Evolutionary conservation across 2,113 vertebrate species (phyloP).

Genomic region (Bucco capensis): DNA sequence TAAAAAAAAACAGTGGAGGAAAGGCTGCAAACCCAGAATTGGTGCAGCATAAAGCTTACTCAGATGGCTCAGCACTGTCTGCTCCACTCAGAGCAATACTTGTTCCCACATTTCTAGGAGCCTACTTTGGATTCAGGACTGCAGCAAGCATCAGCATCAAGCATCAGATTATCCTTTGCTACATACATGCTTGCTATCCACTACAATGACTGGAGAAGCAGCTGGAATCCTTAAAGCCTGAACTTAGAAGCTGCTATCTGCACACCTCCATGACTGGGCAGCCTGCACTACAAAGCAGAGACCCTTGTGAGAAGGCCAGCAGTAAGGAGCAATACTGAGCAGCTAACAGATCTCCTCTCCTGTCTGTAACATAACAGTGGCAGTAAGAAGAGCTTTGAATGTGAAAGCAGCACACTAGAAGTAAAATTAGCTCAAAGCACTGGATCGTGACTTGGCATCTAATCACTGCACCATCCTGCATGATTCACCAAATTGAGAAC

Average conservation of each 20-base stretch:
- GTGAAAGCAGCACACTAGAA: conserved; percentile 31
- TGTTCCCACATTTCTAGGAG: neutral
- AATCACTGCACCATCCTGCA: neutral
- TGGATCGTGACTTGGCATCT: conserved; percentile 49
- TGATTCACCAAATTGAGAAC: conserved; percentile 8
- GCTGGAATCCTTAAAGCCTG: neutral
- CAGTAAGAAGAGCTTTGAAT: neutral
- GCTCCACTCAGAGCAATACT: neutral
- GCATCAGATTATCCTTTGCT: neutral
- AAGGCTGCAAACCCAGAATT: neutral
- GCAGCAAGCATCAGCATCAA: neutral
- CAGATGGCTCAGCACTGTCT: neutral
- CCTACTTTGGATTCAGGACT: neutral
- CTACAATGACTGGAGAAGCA: neutral
- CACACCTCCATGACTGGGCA: neutral
- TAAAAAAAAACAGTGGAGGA: neutral
- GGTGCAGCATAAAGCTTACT: neutral
- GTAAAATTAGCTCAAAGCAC: conserved; percentile 50
- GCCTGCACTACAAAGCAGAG: neutral
- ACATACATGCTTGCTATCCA: neutral
- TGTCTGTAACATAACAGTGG: neutral
- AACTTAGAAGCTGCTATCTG: neutral
- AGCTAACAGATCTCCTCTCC: neutral
- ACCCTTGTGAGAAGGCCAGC: neutral
- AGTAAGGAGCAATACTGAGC: neutral